Evolutionary conservation across 2,888 invertebrate species (phyloP), one percentile per base, ranked within the genome.

Genomic region (Thyatira batis): DNA sequence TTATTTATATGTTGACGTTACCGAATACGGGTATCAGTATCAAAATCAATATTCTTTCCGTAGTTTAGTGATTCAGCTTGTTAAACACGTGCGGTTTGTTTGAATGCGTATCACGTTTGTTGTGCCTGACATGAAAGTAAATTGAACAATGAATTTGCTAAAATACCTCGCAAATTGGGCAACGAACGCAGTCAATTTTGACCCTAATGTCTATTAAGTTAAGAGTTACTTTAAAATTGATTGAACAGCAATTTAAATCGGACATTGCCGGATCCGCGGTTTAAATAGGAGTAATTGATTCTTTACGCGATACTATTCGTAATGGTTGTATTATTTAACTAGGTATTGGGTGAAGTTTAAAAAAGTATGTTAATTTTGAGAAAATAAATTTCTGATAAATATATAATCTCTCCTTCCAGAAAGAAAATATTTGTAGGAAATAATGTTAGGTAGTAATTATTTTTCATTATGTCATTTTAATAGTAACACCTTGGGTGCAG

Each of bases 201-300:
- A 46, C 45, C 13, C 13, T 13, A 25, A 46, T 25, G 3, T 13
- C n/a, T 25, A 46, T 25, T 21, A 17, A 1, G 0, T 13, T 46
- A 20, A 46, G 45, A 5, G 13, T 8, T 39, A 39, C 13, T 33
- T 13, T 33, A 11, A 30, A 30, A 30, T 33, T 33, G 33, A 39
- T 33, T 33, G 33, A 13, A 39, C 39, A 39, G 17, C 39, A 17
- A 17, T 39, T 0, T 17, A 39, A 6, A 39, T 39, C 13, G 39
- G 43, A 30, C 28, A 27, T 28, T 33, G 27, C 43, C 49, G 52
- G 46, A 46, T 53, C 44, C 30, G 49, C 63, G 63, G 67, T 70
- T 69, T 63, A 39, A 39, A 39, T 39, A 39, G n/a, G 39, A 39
- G 39, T 64, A 72, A 74, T 68, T 66, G 66, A 63, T 52, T 49